Conservation (phyloP, 2,888 invertebrate genomes). For the Osmoderma eremita region DNA sequence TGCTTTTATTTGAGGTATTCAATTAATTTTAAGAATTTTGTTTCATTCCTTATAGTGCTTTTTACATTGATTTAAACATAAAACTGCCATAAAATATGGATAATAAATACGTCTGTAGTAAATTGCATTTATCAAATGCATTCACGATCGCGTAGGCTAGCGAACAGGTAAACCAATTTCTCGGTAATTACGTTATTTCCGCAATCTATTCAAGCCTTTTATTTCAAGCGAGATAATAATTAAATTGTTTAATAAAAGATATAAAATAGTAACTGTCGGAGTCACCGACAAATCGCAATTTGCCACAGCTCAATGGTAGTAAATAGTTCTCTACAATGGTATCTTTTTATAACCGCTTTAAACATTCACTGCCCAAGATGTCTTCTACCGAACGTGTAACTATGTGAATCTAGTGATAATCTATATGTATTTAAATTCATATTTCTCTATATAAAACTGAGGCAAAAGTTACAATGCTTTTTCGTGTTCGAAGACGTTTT, state of each 20-base stretch:
- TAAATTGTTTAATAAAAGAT: conserved; percentile 35
- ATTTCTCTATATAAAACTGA: too few relatives aligned
- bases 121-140: conserved; percentile 7
- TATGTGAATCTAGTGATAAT: too few relatives aligned
- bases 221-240: conserved; percentile 30
- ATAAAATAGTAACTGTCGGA: conserved; percentile 33
- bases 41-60: too few relatives aligned
- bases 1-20: too few relatives aligned
- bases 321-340: conserved; percentile 6
- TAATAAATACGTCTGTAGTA: conserved; percentile 24
- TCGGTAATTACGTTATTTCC: conserved; percentile 35
- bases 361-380: not conserved
- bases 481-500: too few relatives aligned
- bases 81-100: too few relatives aligned
- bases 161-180: conserved; percentile 33
- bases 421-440: too few relatives aligned
- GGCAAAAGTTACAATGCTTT: too few relatives aligned
- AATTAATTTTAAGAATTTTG: too few relatives aligned
- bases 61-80: too few relatives aligned
- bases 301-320: not conserved
- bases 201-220: conserved; percentile 34
- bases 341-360: conserved; percentile 8
- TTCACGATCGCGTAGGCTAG: conserved; percentile 9
- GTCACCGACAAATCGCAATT: conserved; percentile 18
- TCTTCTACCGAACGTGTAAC: not conserved